Conservation (phyloP, 2,113 vertebrate genomes). For the Eublepharis macularius region DNA sequence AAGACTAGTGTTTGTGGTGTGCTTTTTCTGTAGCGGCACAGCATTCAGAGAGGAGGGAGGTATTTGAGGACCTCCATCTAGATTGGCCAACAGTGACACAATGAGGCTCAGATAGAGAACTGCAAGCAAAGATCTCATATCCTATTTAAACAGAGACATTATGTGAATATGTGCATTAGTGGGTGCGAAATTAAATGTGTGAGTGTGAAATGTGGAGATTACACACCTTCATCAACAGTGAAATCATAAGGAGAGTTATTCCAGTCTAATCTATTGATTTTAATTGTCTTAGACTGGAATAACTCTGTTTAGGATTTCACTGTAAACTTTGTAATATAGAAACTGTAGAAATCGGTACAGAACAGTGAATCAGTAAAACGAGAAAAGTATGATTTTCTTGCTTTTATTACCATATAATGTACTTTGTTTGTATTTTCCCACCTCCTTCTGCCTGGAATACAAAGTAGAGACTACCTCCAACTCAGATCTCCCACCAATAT, state of each 20-base stretch:
- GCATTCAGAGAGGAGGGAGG: neutral
- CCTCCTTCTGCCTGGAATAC: neutral
- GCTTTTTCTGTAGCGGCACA: neutral
- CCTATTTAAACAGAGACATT: neutral
- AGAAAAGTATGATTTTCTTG: neutral
- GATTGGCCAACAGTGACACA: constrained; percentile 52
- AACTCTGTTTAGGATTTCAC: too few relatives aligned
- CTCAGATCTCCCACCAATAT: neutral
- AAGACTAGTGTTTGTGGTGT: neutral
- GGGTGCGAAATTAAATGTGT: neutral
- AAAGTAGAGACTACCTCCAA: too few relatives aligned
- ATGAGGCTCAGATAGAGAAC: constrained; percentile 6
- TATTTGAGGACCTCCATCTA: neutral
- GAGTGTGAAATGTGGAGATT: neutral
- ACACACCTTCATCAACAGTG: neutral
- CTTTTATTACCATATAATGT: neutral
- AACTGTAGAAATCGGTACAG: neutral
- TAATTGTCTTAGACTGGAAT: too few relatives aligned
- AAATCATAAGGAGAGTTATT: too few relatives aligned
- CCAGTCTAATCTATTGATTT: too few relatives aligned
- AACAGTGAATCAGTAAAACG: neutral
- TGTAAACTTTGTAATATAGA: neutral
- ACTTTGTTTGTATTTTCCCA: neutral
- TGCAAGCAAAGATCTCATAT: neutral
- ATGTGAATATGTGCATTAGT: neutral